Percentiles rank a stretch among this genome's conserved stretches.
phyloP scores from a whole-genome alignment of 2,113 vertebrate genomes.

The Centrocercus urophasianus region DNA sequence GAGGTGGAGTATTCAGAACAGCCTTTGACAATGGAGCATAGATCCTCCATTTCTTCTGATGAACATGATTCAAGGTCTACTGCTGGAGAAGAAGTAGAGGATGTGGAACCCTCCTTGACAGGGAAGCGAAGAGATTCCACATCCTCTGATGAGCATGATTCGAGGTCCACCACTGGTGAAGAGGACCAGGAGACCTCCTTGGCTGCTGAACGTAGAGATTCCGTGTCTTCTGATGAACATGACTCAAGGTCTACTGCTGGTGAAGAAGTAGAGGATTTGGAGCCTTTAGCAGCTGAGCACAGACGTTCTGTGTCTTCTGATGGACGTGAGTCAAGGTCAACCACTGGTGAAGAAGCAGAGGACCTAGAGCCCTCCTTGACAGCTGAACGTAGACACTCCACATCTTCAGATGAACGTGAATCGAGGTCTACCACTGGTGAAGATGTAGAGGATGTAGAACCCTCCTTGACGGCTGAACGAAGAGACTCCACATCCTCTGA shows the following conservation, averaged over 20 bases:
- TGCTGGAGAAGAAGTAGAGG: constrained; percentile 47
- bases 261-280: constrained; percentile 51
- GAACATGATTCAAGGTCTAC: constrained; percentile 64
- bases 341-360: constrained; percentile 34
- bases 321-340: constrained; percentile 62
- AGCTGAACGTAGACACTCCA: constrained; percentile 77
- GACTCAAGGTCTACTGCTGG: constrained; percentile 62
- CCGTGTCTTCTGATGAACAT: constrained; percentile 73
- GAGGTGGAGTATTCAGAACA: constrained; percentile 63
- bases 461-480: constrained; percentile 39
- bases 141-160: constrained; percentile 61
- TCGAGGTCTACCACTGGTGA: constrained; percentile 60
- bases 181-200: constrained; percentile 67
- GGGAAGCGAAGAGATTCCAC: constrained; percentile 39
- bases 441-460: constrained; percentile 33
- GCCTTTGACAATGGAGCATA: constrained; percentile 67
- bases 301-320: constrained; percentile 23
- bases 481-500: constrained; percentile 28
- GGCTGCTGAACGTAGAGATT: constrained; percentile 75
- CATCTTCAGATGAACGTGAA: constrained; percentile 71
- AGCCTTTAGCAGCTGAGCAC: constrained; percentile 26
- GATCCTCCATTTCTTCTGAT: constrained; percentile 78
- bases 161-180: constrained; percentile 51
- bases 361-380: constrained; percentile 63
- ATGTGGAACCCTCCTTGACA: constrained; percentile 53